Base-by-base conservation (phyloP, 2,888 invertebrate species). In the Diachrysia chrysitis region DNA sequence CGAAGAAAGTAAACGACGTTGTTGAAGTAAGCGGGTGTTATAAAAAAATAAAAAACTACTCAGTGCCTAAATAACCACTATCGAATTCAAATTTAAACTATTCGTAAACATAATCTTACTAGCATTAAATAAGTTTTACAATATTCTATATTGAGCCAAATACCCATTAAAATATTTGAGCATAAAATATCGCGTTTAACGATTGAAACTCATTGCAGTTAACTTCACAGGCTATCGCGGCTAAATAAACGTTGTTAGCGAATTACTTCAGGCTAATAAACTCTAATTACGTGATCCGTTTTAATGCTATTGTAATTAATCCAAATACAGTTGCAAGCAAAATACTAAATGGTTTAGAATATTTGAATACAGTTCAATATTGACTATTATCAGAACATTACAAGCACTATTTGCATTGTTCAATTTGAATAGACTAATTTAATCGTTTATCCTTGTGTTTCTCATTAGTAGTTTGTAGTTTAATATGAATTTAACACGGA, bases 221-320 rank as follows among this genome's bases (percentile, higher is more conserved):
- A 21, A 48, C 42, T 23, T 54, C 59, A 55, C 59, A 35, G 54
- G 23, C 57, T 67, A 32, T 77, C 35, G 58, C 9, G 23, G 71
- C 57, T 60, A 54, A 67, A 63, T 51, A 67, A 74, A 58, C 35
- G 51, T 2, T 10, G 35, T 17, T 23, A 29, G 29, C 46, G 25
- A 54, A 67, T 48, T 55, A 73, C 60, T 60, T 73, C 19, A 57
- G 63, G 63, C 51, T 37, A 32, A 58, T 63, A 46, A 62, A 61
- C 37, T 10, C 14, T 51, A 58, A 71, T 19, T 17, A 46, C 53
- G 46, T 57, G 21, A 76, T 62, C 32, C 32, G 61, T 56, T 71
- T 65, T 46, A 61, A 66, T 56, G 58, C 71, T 19, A 61, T 25
- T 32, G 56, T 57, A 21, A 51, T 21, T 51, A 51, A 51, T 51